These are phyloP conservation scores for Alentia gelatinosa DNA, from an alignment of 2,888 invertebrate species.

Conservation along the genomic window DNA sequence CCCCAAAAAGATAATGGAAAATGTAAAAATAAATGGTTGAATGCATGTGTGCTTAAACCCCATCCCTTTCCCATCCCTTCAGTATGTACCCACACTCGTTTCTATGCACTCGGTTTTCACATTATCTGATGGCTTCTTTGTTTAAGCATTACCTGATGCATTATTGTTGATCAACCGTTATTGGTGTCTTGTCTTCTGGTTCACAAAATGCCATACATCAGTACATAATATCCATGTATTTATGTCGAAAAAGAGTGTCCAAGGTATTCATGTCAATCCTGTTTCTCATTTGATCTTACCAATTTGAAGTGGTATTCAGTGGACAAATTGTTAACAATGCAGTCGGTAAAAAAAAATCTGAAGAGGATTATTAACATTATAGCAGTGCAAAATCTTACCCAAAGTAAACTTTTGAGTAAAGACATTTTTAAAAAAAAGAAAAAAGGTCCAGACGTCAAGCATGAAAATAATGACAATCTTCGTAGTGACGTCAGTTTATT, in stretches of 20 bases:
- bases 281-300: neutral
- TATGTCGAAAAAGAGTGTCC: conserved; percentile 28
- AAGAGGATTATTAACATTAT: too few relatives aligned
- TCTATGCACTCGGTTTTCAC: conserved; percentile 26
- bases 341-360: neutral
- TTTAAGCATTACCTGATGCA: conserved; percentile 31
- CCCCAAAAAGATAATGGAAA: too few relatives aligned
- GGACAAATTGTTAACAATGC: neutral
- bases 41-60: neutral
- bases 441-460: neutral
- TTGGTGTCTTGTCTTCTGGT: neutral
- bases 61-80: neutral
- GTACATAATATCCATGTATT: conserved; percentile 8
- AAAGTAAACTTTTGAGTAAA: too few relatives aligned
- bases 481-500: neutral
- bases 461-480: neutral
- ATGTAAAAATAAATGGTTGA: too few relatives aligned
- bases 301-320: neutral
- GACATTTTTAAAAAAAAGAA: too few relatives aligned
- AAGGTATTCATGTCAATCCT: neutral
- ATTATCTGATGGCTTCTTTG: conserved; percentile 27
- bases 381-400: too few relatives aligned
- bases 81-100: neutral
- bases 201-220: conserved; percentile 42
- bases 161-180: conserved; percentile 27